A percentile compares a stretch with the other conserved stretches of the same genome.
phyloP scores from a whole-genome alignment of 2,113 vertebrate species.

The Diadophis punctatus region DNA sequence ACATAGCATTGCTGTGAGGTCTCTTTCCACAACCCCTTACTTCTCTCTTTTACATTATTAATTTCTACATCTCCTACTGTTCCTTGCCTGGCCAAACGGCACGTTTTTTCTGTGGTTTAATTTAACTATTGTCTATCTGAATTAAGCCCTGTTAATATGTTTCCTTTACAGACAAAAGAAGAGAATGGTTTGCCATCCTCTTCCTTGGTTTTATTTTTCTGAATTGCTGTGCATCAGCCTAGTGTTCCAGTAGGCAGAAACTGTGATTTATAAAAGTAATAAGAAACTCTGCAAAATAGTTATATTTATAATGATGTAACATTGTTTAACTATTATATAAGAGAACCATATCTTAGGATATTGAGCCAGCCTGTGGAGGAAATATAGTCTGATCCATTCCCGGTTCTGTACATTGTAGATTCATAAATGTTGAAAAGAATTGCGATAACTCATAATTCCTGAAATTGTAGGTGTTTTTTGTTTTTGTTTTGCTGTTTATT shows the following conservation, averaged over 20 bases:
- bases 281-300: neutral
- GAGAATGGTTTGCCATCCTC: neutral
- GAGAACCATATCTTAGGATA: neutral
- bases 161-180: neutral
- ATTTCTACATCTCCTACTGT: neutral
- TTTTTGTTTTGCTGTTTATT: neutral
- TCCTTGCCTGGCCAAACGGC: neutral
- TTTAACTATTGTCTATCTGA: neutral
- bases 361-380: neutral
- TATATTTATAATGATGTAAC: neutral
- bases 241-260: neutral
- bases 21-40: neutral
- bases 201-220: neutral
- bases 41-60: neutral
- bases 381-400: too few relatives aligned
- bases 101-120: neutral
- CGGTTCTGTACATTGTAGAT: neutral
- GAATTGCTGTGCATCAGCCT: neutral
- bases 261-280: neutral
- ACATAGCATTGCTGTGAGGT: neutral
- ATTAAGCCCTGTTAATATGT: neutral
- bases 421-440: neutral
- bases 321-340: neutral
- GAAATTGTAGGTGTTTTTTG: neutral
- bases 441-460: neutral